phyloP scores from a whole-genome alignment of 2,797 vertebrate genomes.

The Harpagifer antarcticus region DNA sequence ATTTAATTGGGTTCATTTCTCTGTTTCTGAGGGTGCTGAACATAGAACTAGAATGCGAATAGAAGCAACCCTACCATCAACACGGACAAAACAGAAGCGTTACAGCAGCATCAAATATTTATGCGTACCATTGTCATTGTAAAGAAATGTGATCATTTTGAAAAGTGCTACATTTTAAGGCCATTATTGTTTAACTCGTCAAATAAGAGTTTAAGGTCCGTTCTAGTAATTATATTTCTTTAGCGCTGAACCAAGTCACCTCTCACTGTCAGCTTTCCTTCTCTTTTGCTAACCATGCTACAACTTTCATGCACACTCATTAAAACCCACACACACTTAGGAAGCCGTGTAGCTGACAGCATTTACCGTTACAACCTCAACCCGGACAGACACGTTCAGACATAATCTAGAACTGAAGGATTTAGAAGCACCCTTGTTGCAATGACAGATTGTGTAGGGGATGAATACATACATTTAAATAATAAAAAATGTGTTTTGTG shows the following conservation, averaged over 20 bases:
- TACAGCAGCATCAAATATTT: too few species aligned
- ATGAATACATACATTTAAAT: neutral
- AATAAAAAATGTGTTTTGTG: neutral
- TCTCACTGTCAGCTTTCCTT: constrained; percentile 51
- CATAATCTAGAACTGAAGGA: neutral
- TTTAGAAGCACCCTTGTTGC: neutral
- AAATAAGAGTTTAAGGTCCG: too few species aligned
- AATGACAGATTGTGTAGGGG: neutral
- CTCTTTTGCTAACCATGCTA: constrained; percentile 6
- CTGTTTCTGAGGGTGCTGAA: constrained; percentile 53
- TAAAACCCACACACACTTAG: neutral
- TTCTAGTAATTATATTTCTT: too few species aligned
- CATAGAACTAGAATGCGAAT: too few species aligned
- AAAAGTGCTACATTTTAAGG: too few species aligned
- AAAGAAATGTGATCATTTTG: too few species aligned
- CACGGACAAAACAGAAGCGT: too few species aligned
- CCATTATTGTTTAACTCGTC: too few species aligned
- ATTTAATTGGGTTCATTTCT: constrained; percentile 63
- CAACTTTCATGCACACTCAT: neutral
- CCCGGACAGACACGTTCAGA: neutral
- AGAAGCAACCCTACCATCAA: too few species aligned
- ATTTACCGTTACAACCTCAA: neutral
- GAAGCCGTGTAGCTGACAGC: neutral
- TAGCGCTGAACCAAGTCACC: constrained; percentile 62
- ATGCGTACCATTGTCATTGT: too few species aligned